These are phyloP conservation scores for Ictalurus punctatus DNA, from an alignment of 2,113 vertebrate species.

Conservation along the genomic window DNA sequence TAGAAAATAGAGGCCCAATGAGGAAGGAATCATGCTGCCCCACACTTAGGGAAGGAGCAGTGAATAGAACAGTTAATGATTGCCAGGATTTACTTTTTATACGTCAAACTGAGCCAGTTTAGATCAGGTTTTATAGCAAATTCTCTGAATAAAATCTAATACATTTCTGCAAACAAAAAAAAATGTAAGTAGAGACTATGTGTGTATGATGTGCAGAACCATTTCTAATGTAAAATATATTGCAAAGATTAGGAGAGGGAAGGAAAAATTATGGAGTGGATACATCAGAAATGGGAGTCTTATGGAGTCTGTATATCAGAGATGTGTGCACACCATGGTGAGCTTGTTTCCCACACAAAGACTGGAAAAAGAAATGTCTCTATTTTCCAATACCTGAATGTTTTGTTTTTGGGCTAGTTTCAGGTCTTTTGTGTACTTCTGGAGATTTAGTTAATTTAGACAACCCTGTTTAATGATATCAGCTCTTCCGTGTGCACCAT, in stretches of 20 bases:
- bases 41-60: not conserved
- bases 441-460: not conserved
- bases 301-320: no score
- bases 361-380: no score
- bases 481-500: no score
- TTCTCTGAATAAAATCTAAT: not conserved
- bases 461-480: no score
- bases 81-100: not conserved
- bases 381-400: not conserved
- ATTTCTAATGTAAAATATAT: not conserved
- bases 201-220: not conserved
- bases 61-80: not conserved
- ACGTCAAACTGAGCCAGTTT: not conserved
- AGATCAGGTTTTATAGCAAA: not conserved
- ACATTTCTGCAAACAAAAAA: not conserved
- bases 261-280: no score
- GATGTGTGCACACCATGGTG: not conserved
- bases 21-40: not conserved
- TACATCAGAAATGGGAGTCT: no score
- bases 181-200: not conserved
- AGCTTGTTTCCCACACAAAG: not conserved
- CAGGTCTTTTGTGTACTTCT: not conserved
- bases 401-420: not conserved
- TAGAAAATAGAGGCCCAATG: not conserved
- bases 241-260: no score